These are phyloP conservation scores for Ellobius talpinus DNA, from an alignment of 2,113 vertebrate species.

Conservation along the genomic window DNA sequence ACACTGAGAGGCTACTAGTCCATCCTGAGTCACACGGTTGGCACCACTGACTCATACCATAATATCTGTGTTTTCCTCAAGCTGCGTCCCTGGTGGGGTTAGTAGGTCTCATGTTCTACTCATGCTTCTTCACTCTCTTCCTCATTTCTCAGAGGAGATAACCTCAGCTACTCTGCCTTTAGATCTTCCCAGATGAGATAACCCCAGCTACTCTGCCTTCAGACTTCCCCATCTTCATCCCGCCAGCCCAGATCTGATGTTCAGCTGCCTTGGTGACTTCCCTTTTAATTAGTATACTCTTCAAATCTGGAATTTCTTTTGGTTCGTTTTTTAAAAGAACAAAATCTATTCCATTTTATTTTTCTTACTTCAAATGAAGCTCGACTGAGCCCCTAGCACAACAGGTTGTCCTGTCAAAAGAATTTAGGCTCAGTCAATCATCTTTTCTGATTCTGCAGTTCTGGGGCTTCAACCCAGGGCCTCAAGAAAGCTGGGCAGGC, in stretches of 20 bases:
- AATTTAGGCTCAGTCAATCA: neutral
- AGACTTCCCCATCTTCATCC: too few relatives aligned
- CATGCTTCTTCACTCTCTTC: neutral
- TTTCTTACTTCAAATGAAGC: neutral
- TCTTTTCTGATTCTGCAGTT: neutral
- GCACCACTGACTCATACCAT: neutral
- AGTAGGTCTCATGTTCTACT: neutral
- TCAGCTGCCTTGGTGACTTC: too few relatives aligned
- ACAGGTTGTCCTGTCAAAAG: neutral
- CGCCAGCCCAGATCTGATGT: neutral
- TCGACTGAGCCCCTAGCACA: too few relatives aligned
- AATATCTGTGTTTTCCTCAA: neutral
- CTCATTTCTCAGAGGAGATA: neutral
- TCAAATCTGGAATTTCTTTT: neutral
- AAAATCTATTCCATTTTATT: neutral
- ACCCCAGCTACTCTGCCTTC: neutral
- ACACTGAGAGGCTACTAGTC: neutral
- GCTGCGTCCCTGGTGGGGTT: too few relatives aligned
- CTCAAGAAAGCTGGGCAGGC: neutral
- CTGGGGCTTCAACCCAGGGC: neutral
- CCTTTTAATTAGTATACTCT: neutral
- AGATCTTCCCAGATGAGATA: neutral
- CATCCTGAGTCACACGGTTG: neutral
- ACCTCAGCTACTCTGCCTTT: too few relatives aligned
- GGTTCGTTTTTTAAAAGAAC: neutral